Evolutionary conservation across 2,888 invertebrate genomes (phyloP).

Genomic region (Phorcus lineatus): DNA sequence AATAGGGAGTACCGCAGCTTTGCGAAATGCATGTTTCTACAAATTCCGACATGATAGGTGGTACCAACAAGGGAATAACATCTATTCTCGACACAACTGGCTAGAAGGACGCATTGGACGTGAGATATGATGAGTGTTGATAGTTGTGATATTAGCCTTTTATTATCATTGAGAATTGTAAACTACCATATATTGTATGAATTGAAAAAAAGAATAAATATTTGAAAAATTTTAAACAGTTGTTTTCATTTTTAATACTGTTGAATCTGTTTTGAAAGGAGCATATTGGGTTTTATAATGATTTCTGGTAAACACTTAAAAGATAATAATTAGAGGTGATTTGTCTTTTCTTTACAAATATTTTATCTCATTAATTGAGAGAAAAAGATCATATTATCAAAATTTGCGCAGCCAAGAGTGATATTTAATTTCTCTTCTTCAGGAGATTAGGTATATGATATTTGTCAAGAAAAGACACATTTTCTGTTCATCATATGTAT

Average conservation of each 20-base stretch:
- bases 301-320: too few species aligned
- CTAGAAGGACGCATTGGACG: conserved; percentile 57
- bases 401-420: too few species aligned
- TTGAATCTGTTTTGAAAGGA: too few species aligned
- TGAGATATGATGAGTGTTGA: conserved; percentile 10
- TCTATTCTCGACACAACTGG: conserved; percentile 54
- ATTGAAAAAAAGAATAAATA: neutral
- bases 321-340: too few species aligned
- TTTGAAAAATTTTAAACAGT: neutral
- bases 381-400: too few species aligned
- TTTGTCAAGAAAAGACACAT: too few species aligned
- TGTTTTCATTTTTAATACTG: neutral
- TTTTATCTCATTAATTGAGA: too few species aligned
- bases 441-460: too few species aligned
- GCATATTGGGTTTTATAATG: too few species aligned
- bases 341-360: too few species aligned
- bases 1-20: conserved; percentile 44
- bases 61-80: conserved; percentile 47
- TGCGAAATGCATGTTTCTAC: conserved; percentile 33
- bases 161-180: neutral
- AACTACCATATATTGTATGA: neutral
- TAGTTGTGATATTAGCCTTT: neutral
- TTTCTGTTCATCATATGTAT: too few species aligned
- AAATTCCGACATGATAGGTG: conserved; percentile 37
- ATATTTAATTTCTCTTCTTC: too few species aligned